These are phyloP conservation scores for Tinamus major DNA, from an alignment of 2,797 vertebrate species.

Conservation along the genomic window DNA sequence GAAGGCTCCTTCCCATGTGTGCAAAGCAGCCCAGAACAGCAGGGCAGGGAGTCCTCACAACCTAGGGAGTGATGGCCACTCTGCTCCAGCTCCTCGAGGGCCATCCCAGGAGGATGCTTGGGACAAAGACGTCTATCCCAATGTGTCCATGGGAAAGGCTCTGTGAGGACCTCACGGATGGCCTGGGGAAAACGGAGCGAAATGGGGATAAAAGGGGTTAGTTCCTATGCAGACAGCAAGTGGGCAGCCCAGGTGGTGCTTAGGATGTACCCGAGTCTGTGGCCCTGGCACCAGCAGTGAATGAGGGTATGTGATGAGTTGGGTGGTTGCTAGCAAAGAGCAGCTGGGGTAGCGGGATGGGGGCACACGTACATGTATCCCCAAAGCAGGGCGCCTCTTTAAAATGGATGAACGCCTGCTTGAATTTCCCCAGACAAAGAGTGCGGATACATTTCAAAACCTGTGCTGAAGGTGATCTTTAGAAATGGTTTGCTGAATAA, in stretches of 20 bases:
- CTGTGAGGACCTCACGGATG: background rate
- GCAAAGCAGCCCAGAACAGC: no score
- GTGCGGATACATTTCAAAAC: background rate
- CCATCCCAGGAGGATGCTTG: background rate
- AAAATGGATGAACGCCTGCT: background rate
- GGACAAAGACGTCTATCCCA: background rate
- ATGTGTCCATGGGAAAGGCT: background rate
- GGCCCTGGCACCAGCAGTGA: background rate
- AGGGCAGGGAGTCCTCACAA: no score
- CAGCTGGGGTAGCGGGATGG: background rate
- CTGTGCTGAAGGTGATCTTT: background rate
- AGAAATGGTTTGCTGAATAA: background rate
- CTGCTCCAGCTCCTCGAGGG: background rate
- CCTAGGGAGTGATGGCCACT: no score
- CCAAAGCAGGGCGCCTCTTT: background rate
- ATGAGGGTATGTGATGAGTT: background rate
- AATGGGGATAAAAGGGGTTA: background rate
- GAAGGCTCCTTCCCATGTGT: no score
- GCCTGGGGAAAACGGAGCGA: background rate
- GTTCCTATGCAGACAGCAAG: background rate
- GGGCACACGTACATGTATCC: no score
- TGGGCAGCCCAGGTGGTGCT: no score
- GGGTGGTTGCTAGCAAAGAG: background rate
- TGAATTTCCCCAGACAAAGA: background rate
- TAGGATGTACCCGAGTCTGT: background rate